Evolutionary conservation across 2,113 vertebrate genomes (phyloP), one percentile per base, ranked within the genome.

Genomic region (Eudyptes chrysolophus): DNA sequence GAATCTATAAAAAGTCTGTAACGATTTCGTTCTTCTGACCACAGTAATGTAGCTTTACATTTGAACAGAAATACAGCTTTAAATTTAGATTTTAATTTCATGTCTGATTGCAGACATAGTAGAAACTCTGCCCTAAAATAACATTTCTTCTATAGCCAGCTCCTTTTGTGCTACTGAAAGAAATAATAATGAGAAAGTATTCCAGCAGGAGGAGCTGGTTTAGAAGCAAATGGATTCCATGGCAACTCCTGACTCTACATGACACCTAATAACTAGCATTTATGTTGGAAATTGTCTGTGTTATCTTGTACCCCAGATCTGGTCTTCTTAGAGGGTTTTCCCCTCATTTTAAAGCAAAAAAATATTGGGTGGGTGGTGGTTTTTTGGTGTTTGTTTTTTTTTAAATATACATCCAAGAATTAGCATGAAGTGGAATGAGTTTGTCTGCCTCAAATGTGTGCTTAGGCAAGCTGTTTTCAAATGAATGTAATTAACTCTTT

Each of bases 171-270:
- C 84, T 92, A 46, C 94, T 89, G 94, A 96, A 96, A 97, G 96
- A 97, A 97, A 97, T 98, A 98, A 98, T 98, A 98, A 98, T 98
- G 97, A 98, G 97, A 98, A 97, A 97, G 96, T 97, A 98, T 98
- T 98, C 98, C 98, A 98, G 97, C 98, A 98, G 98, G 98, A 98
- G 98, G 98, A 98, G 97, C 98, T 97, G 98, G 98, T 98, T 98
- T 98, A 98, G 98, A 98, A 97, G 96, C 97, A 98, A 98, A 98
- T 98, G 98, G 98, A 97, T 98, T 98, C 98, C 98, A 98, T 98
- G 98, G 98, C 98, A 98, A 98, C 98, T 98, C 98, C 98, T 98
- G 98, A 98, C 98, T 98, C 98, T 97, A 97, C 98, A 98, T 98
- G 98, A 98, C 98, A 98, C 93, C 97, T 98, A 97, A 98, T 98